Evolutionary conservation across 2,888 invertebrate species (phyloP), one percentile per base, ranked within the genome.

Genomic region (Automeris io): DNA sequence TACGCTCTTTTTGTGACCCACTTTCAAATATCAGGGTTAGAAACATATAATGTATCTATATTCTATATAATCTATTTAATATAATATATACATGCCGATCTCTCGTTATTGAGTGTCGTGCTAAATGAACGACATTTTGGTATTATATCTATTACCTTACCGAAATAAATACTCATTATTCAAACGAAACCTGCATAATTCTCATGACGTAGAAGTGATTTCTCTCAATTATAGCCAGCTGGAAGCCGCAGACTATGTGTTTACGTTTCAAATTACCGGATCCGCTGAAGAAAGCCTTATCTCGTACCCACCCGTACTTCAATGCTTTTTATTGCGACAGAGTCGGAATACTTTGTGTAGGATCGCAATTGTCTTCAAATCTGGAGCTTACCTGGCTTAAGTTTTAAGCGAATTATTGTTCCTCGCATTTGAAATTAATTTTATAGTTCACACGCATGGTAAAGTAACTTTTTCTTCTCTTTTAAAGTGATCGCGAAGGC

Each of bases 291-390:
- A 63, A 64, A 70, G 59, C 64, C 63, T 73, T 75, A 73, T 76
- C 73, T 67, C 42, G 41, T 42, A 47, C 54, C 54, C 60, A 66
- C 63, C 69, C 67, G 63, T 74, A 58, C 69, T 61, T 76, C 66
- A 65, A 64, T 66, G 69, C 56, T 64, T 60, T 72, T 75, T 76
- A 73, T 74, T 69, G 64, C 62, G 54, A 59, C 57, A 61, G 64
- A 70, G 61, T 61, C 57, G 48, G 59, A 60, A 72, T 65, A 71
- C 70, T 77, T 73, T 74, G 65, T 69, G 55, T 61, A 65, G 64
- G 61, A 67, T 64, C 57, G 56, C 63, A 61, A 68, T 72, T 70
- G 72, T 75, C 55, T 67, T 51, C 44, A 54, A 62, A 61, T 53
- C 50, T 57, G 53, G 34, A 26, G 16, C 18, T 34, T 11, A 9